A percentile compares a stretch with the other conserved stretches of the same genome.
Conservation (phyloP, 2,888 invertebrate species). For the Neoscelio sp. region DNA sequence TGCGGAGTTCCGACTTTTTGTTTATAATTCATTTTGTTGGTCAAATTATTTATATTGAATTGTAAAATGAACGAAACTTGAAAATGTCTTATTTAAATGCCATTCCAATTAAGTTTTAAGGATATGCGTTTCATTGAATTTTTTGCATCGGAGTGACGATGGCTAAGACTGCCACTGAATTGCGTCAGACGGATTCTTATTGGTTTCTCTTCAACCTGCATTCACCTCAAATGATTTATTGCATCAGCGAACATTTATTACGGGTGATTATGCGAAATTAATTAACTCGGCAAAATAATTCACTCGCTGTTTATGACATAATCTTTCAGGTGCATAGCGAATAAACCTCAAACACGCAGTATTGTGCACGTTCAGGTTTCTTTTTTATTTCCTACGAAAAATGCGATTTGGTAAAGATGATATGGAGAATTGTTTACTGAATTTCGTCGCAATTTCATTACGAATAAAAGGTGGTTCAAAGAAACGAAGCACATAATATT, state of each 20-base stretch:
- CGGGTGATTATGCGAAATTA: too few species aligned
- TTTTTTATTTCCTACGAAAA: too few species aligned
- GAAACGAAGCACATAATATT: slow-evolving; percentile 10
- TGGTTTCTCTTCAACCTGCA: slow-evolving; percentile 29
- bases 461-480: slow-evolving; percentile 7
- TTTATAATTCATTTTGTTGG: too few species aligned
- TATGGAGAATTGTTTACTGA: slow-evolving; percentile 19
- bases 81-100: too few species aligned
- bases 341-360: too few species aligned
- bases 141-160: slow-evolving; percentile 2
- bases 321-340: too few species aligned
- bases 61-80: too few species aligned
- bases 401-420: slow-evolving; percentile 10
- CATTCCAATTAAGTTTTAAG: too few species aligned
- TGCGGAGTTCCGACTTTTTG: slow-evolving; percentile 10
- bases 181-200: slow-evolving; percentile 40
- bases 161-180: slow-evolving; percentile 6
- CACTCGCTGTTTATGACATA: too few species aligned
- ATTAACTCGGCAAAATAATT: too few species aligned
- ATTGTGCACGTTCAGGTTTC: too few species aligned
- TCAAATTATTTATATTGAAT: too few species aligned
- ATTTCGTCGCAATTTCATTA: slow-evolving; percentile 33
- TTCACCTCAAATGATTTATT: slow-evolving; percentile 35
- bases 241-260: slow-evolving; percentile 3
- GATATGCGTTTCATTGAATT: not conserved